A percentile compares a stretch with the other conserved stretches of the same genome.
phyloP scores from a whole-genome alignment of 2,797 vertebrate genomes.

The Emys orbicularis region DNA sequence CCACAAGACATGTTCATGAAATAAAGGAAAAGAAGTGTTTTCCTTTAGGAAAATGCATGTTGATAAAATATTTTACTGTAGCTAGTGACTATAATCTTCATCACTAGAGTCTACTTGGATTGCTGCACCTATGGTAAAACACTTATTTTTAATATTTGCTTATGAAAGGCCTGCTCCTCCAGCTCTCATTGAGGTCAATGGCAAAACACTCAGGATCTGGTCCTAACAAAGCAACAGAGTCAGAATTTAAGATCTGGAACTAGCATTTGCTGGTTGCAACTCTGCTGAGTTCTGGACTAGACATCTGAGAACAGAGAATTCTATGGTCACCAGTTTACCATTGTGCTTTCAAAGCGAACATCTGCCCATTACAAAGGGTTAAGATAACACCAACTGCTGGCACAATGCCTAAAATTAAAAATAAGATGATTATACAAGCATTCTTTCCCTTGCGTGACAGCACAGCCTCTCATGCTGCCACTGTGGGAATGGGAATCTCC shows the following conservation, averaged over 20 bases:
- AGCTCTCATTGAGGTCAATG: not conserved
- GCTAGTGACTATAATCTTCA: not conserved
- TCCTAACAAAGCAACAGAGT: not conserved
- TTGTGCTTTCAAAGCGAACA: not conserved
- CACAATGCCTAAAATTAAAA: conserved; percentile 9
- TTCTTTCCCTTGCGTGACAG: conserved; percentile 11
- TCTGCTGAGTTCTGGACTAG: not conserved
- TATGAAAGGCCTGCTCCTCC: not conserved
- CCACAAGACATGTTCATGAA: not conserved
- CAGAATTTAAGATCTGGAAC: not conserved
- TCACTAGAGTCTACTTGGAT: not conserved
- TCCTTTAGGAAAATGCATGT: not conserved
- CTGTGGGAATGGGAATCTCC: conserved; percentile 19
- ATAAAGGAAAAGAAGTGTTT: not conserved
- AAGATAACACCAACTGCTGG: conserved; percentile 6
- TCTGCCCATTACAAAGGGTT: not conserved
- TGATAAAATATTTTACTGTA: not conserved
- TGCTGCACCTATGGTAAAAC: not conserved
- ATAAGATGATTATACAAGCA: not conserved
- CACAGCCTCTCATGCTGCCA: not conserved
- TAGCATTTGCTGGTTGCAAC: not conserved
- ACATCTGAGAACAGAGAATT: not conserved
- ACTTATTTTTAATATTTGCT: not conserved
- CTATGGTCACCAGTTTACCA: not conserved
- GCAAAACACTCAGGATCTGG: not conserved